Base-by-base conservation (phyloP, 2,797 vertebrate species). In the Phrynocephalus vlangalii region DNA sequence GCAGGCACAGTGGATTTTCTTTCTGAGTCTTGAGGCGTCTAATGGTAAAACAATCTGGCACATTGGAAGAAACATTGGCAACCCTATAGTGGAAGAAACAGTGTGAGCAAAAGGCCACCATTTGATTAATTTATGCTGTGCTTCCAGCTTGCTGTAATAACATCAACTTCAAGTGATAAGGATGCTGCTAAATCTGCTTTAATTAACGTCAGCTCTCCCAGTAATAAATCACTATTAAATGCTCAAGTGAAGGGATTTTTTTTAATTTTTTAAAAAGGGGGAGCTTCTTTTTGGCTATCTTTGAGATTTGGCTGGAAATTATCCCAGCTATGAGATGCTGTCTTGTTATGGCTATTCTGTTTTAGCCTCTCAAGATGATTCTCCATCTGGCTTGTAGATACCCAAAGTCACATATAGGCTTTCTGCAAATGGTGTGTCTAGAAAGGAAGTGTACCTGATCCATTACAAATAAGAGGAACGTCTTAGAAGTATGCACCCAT, bases 211-310 rank as follows among this genome's bases (percentile, higher is more conserved):
- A 92, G 48, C 83, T 95, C 92, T 87, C 85, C 52, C 50, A 93
- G 90, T 92, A 92, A 94, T 96, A 95, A 95, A 95, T 96, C 92
- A 93, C 92, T 92, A 93, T 94, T 95, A 96, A 44, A 96, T 94
- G 95, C 72, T 85, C 88, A 91, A 1, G n/a, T 88, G 94, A 68
- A 67, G 48, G 15, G 5, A 13, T 80, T 80, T 5, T 38, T n/a
- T 71, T 13, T 71, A 22, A 26, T 75, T 93, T 95, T 94, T 96
- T 95, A 95, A 89, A 87, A 96, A 95, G 93, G 83, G 84, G 81
- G 76, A 88, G 92, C 77, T 56, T 89, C 80, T 88, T 95, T 94
- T 94, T 95, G 94, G 89, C 92, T 80, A 68, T 90, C 91, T 87
- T 83, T 16, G 3, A 86, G 26, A 22, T 87, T 93, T 90, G 56